Evolutionary conservation across 2,113 vertebrate species (phyloP).

Genomic region (Falco punctatus): DNA sequence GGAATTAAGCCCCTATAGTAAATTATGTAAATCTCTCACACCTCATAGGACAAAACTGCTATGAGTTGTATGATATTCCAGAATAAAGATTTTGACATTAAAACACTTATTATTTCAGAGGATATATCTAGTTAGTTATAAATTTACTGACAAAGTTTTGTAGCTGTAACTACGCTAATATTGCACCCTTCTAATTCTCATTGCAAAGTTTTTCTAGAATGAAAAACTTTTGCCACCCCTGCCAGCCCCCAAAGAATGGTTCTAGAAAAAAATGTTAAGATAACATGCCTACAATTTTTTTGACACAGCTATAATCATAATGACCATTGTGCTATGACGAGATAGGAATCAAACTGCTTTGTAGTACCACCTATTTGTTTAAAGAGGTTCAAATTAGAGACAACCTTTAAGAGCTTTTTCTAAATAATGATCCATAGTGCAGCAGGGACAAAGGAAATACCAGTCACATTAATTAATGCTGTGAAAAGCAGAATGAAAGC

Average conservation of each 20-base stretch:
- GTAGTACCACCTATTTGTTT: not conserved
- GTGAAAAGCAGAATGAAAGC: not conserved
- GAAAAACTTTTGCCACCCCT: not conserved
- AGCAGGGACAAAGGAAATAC: not conserved
- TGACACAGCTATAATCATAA: not conserved
- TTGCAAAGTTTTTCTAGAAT: not conserved
- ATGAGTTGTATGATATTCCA: not conserved
- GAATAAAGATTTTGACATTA: not conserved
- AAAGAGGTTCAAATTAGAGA: not conserved
- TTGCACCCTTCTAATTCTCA: not conserved
- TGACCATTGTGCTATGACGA: not conserved
- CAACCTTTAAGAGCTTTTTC: not conserved
- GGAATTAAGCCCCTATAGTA: not conserved
- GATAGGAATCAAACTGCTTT: not conserved
- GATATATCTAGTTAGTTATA: not conserved
- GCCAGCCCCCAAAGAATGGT: not conserved
- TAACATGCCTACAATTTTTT: not conserved
- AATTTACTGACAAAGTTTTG: not conserved
- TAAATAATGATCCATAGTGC: not conserved
- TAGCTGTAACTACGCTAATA: not conserved
- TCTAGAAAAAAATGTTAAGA: not conserved
- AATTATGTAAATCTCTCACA: not conserved
- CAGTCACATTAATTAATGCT: not conserved
- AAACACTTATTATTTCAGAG: not conserved
- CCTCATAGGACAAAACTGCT: not conserved